Percentiles rank a stretch among this genome's conserved stretches.
Conservation (phyloP, 1,140 invertebrate species). For the Drosophila tristis region DNA sequence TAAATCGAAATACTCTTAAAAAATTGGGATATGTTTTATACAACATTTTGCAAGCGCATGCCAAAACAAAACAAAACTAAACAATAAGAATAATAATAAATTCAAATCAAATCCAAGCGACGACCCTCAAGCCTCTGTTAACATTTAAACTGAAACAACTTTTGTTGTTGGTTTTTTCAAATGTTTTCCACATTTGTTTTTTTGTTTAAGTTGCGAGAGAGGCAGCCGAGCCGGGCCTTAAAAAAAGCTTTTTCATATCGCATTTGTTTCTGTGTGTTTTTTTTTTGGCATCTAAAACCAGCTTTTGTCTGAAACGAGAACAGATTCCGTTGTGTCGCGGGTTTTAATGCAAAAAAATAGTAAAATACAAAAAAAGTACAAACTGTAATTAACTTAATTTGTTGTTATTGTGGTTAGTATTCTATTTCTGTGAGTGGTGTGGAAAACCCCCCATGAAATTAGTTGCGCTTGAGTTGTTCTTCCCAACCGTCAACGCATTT, state of each 20-base stretch:
- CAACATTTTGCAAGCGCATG: constrained; percentile 19
- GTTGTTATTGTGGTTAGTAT: constrained; percentile 23
- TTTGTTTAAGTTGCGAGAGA: too few relatives aligned
- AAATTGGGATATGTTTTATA: constrained; percentile 6
- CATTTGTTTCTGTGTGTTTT: constrained; percentile 17
- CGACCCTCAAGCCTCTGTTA: constrained; percentile 47
- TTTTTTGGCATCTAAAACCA: constrained; percentile 5
- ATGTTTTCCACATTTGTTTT: constrained; percentile 40
- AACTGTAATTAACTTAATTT: constrained; percentile 38
- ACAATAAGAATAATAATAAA: constrained; percentile 1
- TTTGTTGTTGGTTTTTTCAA: constrained; percentile 29
- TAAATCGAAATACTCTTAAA: too few relatives aligned
- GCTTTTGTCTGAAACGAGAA: constrained; percentile 55
- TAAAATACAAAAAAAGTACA: constrained; percentile 25
- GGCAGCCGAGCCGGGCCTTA: constrained; percentile 32
- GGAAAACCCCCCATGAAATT: constrained; percentile 48
- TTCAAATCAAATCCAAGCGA: constrained; percentile 19
- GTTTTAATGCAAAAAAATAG: constrained; percentile 18
- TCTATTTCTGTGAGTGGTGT: constrained; percentile 10
- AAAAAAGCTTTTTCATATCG: constrained; percentile 57
- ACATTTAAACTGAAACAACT: constrained; percentile 51
- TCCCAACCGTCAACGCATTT: constrained; percentile 34
- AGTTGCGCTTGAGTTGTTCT: constrained; percentile 53
- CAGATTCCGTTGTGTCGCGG: constrained; percentile 24
- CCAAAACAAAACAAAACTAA: background rate